A percentile compares a stretch with the other conserved stretches of the same genome.
These are phyloP conservation scores for Noctilio leporinus DNA, from an alignment of 2,113 vertebrate species.

Conservation along the genomic window DNA sequence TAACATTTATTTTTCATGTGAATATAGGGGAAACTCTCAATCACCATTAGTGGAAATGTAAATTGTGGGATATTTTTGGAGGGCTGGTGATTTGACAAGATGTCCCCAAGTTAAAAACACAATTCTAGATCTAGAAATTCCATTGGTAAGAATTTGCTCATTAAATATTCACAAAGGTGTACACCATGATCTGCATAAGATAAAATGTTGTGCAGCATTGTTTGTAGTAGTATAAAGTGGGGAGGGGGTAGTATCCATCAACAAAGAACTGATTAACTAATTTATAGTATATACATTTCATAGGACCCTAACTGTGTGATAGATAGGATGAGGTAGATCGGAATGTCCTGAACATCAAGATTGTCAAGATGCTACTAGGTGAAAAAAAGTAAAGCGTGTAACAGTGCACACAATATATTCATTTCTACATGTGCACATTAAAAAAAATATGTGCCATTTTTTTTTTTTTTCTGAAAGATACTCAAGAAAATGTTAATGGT, in stretches of 20 bases:
- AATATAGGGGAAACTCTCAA: neutral
- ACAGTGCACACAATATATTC: neutral
- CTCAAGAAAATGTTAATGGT: neutral
- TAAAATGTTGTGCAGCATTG: neutral
- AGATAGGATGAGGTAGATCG: neutral
- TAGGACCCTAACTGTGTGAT: neutral
- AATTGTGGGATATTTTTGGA: neutral
- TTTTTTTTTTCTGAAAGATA: neutral
- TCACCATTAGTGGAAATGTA: neutral
- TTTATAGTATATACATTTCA: neutral
- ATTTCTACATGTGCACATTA: neutral
- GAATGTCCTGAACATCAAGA: neutral
- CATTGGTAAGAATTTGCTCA: neutral
- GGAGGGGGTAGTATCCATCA: neutral
- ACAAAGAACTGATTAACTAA: neutral
- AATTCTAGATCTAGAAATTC: neutral
- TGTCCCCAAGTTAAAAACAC: neutral
- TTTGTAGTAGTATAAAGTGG: neutral
- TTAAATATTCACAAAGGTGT: neutral
- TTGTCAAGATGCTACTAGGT: neutral
- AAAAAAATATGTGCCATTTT: neutral
- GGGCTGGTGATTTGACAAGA: neutral
- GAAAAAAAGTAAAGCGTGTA: neutral
- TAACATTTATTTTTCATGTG: neutral
- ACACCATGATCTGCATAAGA: neutral